These are phyloP conservation scores for Esox lucius DNA, from an alignment of 2,797 vertebrate species.

Conservation along the genomic window DNA sequence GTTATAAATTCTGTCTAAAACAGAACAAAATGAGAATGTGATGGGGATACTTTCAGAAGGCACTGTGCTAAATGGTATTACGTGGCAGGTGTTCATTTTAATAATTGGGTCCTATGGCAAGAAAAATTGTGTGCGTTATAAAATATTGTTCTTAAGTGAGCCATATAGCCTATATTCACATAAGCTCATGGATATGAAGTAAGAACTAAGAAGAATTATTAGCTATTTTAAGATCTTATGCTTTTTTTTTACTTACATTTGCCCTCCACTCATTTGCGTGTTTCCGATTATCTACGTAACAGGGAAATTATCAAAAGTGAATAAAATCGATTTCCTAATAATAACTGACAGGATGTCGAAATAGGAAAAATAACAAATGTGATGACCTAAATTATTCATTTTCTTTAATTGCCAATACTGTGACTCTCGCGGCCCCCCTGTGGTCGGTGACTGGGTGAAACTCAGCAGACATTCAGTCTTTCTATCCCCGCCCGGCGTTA, in stretches of 20 bases:
- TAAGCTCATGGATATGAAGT: not conserved
- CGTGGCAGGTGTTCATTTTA: not conserved
- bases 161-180: not conserved
- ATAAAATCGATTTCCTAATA: not conserved
- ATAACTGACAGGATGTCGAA: not conserved
- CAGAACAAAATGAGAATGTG: too few relatives aligned
- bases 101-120: not conserved
- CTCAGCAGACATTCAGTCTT: conserved; percentile 15
- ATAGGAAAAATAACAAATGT: not conserved
- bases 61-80: not conserved
- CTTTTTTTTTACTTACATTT: not conserved
- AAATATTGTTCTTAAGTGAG: not conserved
- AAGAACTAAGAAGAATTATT: not conserved
- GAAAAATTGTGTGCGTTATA: not conserved
- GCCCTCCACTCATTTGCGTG: too few relatives aligned
- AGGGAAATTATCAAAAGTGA: not conserved
- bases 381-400: conserved; percentile 34
- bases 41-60: too few relatives aligned
- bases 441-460: conserved; percentile 31
- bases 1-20: too few relatives aligned
- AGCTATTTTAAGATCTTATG: not conserved
- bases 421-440: conserved; percentile 26
- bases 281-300: not conserved
- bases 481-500: not conserved
- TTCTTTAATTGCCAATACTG: conserved; percentile 25